Base-by-base conservation (phyloP, 2,797 vertebrate genomes). In the Psittacula derbiana region DNA sequence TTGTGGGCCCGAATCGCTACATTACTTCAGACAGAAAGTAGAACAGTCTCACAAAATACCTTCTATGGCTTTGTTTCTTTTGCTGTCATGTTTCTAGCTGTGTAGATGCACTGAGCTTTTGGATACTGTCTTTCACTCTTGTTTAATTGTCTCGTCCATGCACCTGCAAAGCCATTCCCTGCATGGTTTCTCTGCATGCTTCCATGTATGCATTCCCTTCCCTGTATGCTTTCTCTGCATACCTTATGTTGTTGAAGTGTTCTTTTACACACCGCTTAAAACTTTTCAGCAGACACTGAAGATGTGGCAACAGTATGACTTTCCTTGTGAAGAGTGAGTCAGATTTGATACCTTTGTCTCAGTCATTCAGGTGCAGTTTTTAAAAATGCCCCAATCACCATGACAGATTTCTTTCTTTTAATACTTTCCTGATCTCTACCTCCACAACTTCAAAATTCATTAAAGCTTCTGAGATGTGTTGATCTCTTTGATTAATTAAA, bases 401-500 rank as follows among this genome's bases (percentile, higher is more conserved):
- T 64, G 79, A 81, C 15, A 52, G 73, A 96, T 97, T 72, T 79
- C 70, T 76, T 90, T 46, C 50, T 55, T 66, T 92, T 60, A 93
- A 60, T 46, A 76, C 40, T 85, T 79, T 80, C 89, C 88, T 92
- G 80, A 83, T 90, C 81, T 96, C 90, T 57, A 72, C 36, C 88
- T 86, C 65, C 38, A 92, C 83, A 93, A 76, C 85, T 91, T 97
- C 80, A 92, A 87, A 78, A 92, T 80, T 18, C 62, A 84, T 83
- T 86, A 80, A 40, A 75, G 49, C 40, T 93, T 96, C 91, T 70
- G 27, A 96, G 69, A 96, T 95, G 65, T 43, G 46, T 58, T 84
- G 69, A 64, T 81, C 47, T 86, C 57, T 97, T 95, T 87, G 62
- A 93, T 62, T 91, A 86, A 80, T 74, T 64, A 93, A 97, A 97